Evolutionary conservation across 2,113 vertebrate genomes (phyloP).

Genomic region (Beaufortia kweichowensis): DNA sequence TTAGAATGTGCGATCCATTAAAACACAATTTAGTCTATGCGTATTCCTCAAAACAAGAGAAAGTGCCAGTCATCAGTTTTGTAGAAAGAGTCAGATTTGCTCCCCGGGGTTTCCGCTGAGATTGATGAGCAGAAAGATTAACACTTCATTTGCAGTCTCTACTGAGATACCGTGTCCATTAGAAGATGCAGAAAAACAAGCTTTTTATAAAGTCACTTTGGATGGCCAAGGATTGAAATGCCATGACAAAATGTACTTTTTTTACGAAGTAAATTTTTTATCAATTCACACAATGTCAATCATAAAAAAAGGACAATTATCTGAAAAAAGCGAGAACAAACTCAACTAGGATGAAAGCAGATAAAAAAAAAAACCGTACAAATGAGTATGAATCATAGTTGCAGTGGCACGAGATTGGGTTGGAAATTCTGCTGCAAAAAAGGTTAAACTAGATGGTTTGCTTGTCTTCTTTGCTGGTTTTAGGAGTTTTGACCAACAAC

Average conservation of each 20-base stretch:
- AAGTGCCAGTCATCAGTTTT: conserved; percentile 77
- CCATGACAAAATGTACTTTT: no score
- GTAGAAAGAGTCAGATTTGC: conserved; percentile 58
- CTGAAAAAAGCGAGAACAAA: no score
- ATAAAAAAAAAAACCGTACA: no score
- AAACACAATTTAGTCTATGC: conserved; percentile 87
- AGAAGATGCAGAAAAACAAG: conserved; percentile 58
- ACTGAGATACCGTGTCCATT: conserved; percentile 68
- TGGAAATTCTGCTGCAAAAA: neutral
- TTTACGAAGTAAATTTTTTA: no score
- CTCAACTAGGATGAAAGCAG: conserved; percentile 11
- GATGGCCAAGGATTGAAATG: neutral
- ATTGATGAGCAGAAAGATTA: conserved; percentile 77
- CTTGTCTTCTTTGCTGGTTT: no score
- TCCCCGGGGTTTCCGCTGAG: conserved; percentile 69
- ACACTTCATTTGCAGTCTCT: conserved; percentile 74
- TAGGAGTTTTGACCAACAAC: no score
- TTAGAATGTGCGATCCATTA: conserved; percentile 81
- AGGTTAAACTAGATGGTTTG: no score
- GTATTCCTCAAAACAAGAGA: conserved; percentile 79
- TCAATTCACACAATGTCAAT: no score
- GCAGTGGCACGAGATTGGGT: no score
- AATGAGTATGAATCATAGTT: no score
- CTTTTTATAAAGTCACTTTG: neutral
- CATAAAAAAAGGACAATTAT: no score